Base-by-base conservation (phyloP, 2,113 vertebrate species). In the Myiozetetes cayanensis region DNA sequence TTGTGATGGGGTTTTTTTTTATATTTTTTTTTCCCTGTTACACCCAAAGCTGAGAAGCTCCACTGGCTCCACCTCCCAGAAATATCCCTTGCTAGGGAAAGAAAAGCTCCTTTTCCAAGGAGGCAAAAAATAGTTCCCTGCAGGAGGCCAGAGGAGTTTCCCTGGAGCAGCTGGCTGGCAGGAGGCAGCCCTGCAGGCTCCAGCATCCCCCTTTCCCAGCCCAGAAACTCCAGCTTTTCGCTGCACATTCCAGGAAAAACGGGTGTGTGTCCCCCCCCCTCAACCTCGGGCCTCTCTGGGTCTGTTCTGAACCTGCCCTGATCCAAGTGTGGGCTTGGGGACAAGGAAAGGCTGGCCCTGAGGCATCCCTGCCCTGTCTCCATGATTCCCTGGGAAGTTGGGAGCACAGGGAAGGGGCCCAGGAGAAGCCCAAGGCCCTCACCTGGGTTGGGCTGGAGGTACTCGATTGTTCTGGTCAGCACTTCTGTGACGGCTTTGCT, bases 381-480 rank as follows among this genome's bases (percentile, higher is more conserved):
- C 39, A 31, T n/a, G 43, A 23, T 62, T 13, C 43, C 61, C 50
- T 55, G 56, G 59, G 9, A 46, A 55, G 15, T 10, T 20, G 52
- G 2, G 41, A 37, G 8, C 56, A 24, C 39, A 55, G 46, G 65
- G 17, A 75, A 66, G 28, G 56, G n/a, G 30, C 7, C 7, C 6
- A 30, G 88, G n/a, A 35, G 22, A 61, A 22, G 22, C 9, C 0
- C n/a, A 46, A 46, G 53, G 25, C 23, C 46, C 97, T 97, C 96
- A 99, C 99, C 99, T 93, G 99, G 99, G 97, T 99, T 99, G 13
- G 99, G 99, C 90, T 99, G 99, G 80, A 99, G 98, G 97, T 99
- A 99, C 95, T 99, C 99, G 1, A 98, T 99, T 44, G 99, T 99
- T 96, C 99, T 99, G 92, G 99, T 98, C 97, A 99, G 97, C 2